Evolutionary conservation across 1,140 invertebrate genomes (phyloP).

Genomic region (Formica exsecta): DNA sequence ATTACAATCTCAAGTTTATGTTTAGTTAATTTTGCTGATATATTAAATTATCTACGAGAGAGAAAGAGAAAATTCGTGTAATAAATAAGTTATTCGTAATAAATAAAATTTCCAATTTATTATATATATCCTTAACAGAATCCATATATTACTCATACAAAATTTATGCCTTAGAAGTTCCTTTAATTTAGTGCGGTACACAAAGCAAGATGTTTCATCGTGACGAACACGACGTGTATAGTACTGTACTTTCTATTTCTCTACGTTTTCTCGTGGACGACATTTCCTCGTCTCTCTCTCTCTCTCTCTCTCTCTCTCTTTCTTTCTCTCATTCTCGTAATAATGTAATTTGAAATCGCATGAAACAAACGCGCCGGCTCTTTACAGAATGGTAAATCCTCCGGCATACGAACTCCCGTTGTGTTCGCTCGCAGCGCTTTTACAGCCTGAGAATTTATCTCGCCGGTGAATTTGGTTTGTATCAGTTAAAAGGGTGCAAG

Average conservation of each 20-base stretch:
- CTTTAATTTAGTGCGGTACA: slow-evolving; percentile 9
- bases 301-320: not conserved
- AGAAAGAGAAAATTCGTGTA: not conserved
- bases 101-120: not conserved
- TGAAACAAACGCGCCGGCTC: slow-evolving; percentile 45
- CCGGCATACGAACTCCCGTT: slow-evolving; percentile 28
- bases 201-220: slow-evolving; percentile 30
- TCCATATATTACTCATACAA: slow-evolving; percentile 16
- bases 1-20: not conserved
- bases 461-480: slow-evolving; percentile 58
- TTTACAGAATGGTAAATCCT: slow-evolving; percentile 45
- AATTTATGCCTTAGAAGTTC: slow-evolving; percentile 22
- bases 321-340: slow-evolving; percentile 7
- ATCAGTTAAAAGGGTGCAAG: slow-evolving; percentile 58
- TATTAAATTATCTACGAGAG: not conserved
- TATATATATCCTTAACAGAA: not conserved
- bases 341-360: slow-evolving; percentile 60
- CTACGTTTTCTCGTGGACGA: slow-evolving; percentile 45
- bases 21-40: not conserved
- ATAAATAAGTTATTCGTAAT: no score
- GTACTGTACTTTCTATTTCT: slow-evolving; percentile 47
- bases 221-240: slow-evolving; percentile 25
- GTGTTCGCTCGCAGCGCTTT: slow-evolving; percentile 42
- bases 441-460: slow-evolving; percentile 49
- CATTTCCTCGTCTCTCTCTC: not conserved